Base-by-base conservation (phyloP, 2,113 vertebrate genomes). In the Salvelinus namaycush region DNA sequence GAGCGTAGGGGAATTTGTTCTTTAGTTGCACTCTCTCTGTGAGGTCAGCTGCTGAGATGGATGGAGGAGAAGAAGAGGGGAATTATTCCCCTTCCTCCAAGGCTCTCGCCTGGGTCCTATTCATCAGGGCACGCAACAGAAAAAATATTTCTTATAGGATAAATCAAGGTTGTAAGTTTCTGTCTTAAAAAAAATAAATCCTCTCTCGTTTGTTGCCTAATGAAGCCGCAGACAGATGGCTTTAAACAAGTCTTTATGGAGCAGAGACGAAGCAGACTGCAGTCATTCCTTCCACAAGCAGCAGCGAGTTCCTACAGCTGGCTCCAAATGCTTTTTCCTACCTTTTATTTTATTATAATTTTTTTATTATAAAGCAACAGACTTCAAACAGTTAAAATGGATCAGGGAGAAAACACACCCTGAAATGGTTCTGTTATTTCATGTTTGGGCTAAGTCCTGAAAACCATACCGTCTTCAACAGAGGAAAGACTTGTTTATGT, bases 1-100 rank as follows among this genome's bases (percentile, higher is more conserved):
- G 74, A 75, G 64, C 60, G 31, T 67, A 67, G 70, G 76, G 81
- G 31, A 75, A 74, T 71, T 73, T 57, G 3, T 3, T 62, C 49
- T 68, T 31, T 73, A 29, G 3, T 78, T 81, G 83, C 88, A 20
- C 14, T 11, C 39, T 39, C 39, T 44, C 39, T 11, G 39, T 44
- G 9, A 44, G 39, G 39, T 44, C 39, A 11, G 39, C 39, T 44
- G 9, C 39, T 44, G 39, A 12, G 39, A 44, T 44, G 39, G 39
- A 44, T 44, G 8, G 39, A 44, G 39, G 39, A 11, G 3, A 76
- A 81, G 81, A 89, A 44, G 39, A 44, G 69, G 31, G 39, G 13
- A 64, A 13, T 24, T 22, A 83, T 89, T 78, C 76, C 87, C 83
- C 83, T 86, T 77, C 59, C 86, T 65, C 68, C 74, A 54, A 54